Evolutionary conservation across 2,888 invertebrate species (phyloP).

Genomic region (Sericinus montela): DNA sequence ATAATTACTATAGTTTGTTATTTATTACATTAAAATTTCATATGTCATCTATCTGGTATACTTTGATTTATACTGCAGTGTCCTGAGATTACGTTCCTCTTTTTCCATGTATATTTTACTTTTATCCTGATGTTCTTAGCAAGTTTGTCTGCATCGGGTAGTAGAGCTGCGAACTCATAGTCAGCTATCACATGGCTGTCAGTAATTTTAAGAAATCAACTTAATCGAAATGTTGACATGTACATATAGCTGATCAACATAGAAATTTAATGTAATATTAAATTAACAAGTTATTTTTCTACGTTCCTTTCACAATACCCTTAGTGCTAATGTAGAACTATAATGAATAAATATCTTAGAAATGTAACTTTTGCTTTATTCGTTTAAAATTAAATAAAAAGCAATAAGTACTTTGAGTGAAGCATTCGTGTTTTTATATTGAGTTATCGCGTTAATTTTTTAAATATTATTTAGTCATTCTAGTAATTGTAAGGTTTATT

Average conservation of each 20-base stretch:
- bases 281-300: slow-evolving; percentile 77
- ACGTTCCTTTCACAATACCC: slow-evolving; percentile 66
- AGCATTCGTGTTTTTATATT: background rate
- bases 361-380: slow-evolving; percentile 35
- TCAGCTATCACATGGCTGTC: slow-evolving; percentile 80
- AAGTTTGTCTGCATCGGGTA: slow-evolving; percentile 68
- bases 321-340: slow-evolving; percentile 39
- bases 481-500: slow-evolving; percentile 48
- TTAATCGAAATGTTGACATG: slow-evolving; percentile 74
- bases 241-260: slow-evolving; percentile 77
- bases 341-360: slow-evolving; percentile 28
- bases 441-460: slow-evolving; percentile 20
- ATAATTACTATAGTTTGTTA: too few species aligned
- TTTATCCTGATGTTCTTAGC: slow-evolving; percentile 28
- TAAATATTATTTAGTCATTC: slow-evolving; percentile 24
- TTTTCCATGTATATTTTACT: background rate
- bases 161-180: slow-evolving; percentile 68
- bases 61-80: too few species aligned
- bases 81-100: too few species aligned
- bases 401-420: slow-evolving; percentile 20
- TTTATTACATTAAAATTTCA: too few species aligned
- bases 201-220: slow-evolving; percentile 75
- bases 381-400: slow-evolving; percentile 15
- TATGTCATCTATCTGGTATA: too few species aligned
- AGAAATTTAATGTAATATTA: slow-evolving; percentile 69